Conservation (phyloP, 2,797 vertebrate species). For the Phoebastria nigripes region DNA sequence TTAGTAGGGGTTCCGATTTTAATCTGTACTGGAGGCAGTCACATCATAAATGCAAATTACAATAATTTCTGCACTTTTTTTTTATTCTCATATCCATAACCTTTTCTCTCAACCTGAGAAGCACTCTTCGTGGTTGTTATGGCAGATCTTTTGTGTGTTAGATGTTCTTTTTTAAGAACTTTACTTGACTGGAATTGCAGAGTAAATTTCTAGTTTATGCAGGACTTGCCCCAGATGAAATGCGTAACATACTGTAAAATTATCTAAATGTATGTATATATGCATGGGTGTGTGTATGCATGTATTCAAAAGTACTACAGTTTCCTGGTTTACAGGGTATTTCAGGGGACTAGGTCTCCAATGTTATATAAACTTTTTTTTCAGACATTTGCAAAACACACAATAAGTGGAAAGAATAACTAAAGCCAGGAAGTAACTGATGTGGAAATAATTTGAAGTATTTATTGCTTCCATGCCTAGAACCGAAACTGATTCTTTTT, state of each 20-base stretch:
- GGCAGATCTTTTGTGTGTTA: neutral
- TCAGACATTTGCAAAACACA: neutral
- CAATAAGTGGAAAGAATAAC: neutral
- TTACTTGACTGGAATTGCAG: neutral
- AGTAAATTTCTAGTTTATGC: neutral
- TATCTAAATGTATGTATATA: neutral
- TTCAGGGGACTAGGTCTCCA: neutral
- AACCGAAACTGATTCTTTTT: neutral
- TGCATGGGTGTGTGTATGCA: rapidly evolving
- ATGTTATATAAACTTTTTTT: neutral
- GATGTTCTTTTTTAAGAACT: neutral
- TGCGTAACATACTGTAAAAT: neutral
- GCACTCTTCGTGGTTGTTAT: neutral
- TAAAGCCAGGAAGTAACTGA: neutral
- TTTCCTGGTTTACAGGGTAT: neutral
- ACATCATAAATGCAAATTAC: neutral
- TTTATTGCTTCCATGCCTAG: neutral
- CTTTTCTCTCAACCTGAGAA: neutral
- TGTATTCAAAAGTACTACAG: neutral
- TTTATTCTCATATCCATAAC: neutral
- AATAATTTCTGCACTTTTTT: neutral
- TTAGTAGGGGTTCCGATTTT: neutral
- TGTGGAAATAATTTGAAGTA: neutral
- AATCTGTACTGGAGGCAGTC: neutral
- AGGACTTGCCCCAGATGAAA: neutral